Evolutionary conservation across 2,797 vertebrate species (phyloP).

Genomic region (Pipistrellus kuhlii): DNA sequence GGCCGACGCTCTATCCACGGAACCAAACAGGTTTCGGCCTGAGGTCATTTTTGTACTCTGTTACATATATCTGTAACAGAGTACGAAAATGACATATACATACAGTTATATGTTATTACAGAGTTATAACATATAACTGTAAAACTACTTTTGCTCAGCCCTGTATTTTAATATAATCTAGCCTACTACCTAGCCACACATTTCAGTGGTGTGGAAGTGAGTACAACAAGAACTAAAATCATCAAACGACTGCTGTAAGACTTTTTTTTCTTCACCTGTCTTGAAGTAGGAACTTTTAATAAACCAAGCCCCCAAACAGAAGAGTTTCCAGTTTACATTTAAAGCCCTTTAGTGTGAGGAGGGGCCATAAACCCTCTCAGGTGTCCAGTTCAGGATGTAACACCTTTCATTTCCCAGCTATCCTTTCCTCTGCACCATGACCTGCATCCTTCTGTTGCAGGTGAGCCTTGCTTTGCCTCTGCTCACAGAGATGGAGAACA

Average conservation of each 20-base stretch:
- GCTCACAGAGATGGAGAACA: conserved; percentile 6
- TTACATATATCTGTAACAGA: no score
- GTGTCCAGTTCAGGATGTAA: background rate
- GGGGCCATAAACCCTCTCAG: background rate
- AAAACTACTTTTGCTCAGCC: background rate
- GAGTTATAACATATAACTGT: background rate
- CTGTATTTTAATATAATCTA: background rate
- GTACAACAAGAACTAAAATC: background rate
- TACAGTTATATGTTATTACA: no score
- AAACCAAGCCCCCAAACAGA: background rate
- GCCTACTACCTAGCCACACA: background rate
- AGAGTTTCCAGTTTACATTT: background rate
- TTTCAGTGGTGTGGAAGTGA: background rate
- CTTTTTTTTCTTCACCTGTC: background rate
- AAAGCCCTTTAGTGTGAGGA: background rate
- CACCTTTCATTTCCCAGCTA: background rate
- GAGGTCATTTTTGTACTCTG: no score
- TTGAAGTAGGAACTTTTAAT: conserved; percentile 21
- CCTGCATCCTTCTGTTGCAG: background rate
- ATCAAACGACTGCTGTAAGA: background rate
- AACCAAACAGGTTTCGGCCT: no score
- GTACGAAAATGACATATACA: no score
- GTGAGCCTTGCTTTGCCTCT: background rate
- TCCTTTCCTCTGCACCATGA: background rate
- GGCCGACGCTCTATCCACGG: no score